phyloP scores from a whole-genome alignment of 2,113 vertebrate species.

The Hydrolagus affinis region DNA sequence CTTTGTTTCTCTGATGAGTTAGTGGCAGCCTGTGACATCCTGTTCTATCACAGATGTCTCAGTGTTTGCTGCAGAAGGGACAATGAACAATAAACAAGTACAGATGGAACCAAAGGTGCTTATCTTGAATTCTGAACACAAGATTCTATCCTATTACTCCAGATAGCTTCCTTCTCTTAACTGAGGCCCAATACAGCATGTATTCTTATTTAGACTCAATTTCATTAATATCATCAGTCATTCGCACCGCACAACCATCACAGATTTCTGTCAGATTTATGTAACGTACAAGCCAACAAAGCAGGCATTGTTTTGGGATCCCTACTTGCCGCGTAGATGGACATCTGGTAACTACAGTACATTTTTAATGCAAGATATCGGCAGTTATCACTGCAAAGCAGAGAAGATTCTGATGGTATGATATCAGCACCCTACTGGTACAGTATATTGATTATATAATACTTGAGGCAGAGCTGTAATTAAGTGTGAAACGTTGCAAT shows the following conservation, averaged over 20 bases:
- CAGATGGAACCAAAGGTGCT: background rate
- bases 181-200: no score
- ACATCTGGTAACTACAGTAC: no score
- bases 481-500: background rate
- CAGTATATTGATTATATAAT: background rate
- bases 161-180: background rate
- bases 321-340: background rate
- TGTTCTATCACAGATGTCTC: background rate
- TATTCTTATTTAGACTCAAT: background rate
- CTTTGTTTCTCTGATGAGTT: background rate
- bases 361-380: background rate
- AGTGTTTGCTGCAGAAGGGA: background rate
- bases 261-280: no score
- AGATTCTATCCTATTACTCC: background rate
- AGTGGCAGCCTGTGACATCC: background rate
- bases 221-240: no score
- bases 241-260: background rate
- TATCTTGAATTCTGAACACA: background rate
- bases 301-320: background rate
- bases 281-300: no score
- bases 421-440: background rate
- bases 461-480: background rate
- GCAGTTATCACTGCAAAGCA: background rate
- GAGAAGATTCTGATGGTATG: background rate
- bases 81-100: background rate